Evolutionary conservation across 1,140 invertebrate species (phyloP), one percentile per base, ranked within the genome.

Genomic region (Drosophila yakuba): DNA sequence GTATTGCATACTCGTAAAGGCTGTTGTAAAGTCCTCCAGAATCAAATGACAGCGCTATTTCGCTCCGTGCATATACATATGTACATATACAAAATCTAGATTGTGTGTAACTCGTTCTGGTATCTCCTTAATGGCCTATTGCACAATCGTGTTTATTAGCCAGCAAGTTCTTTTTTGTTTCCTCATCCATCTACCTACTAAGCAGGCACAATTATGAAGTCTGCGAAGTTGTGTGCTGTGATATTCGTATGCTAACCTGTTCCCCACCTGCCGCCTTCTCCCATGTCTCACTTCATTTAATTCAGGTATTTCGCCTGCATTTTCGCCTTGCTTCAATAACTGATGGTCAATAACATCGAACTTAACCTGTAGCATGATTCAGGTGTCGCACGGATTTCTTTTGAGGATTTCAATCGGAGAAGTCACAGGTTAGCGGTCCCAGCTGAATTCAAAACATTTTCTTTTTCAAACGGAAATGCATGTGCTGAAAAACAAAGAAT

Each of bases 101-200:
- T 32, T 36, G 12, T 17, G 32, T 54, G 51, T 54, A 54, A 64
- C 60, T 63, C 43, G 60, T 63, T 63, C 23, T 35, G 25, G 17
- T 60, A 20, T 20, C 38, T 60, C 55, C 17, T 63, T 63, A 41
- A 63, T 63, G 55, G 25, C 60, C 60, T 39, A 35, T 25, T 51
- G 50, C 50, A 51, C 11, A 56, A 36, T 36, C 23, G 2, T 10
- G 28, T 51, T 50, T 51, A 28, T 32, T 43, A 28, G n/a, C 55
- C n/a, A 57, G 15, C 12, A 3, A 43, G 39, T 17, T 35, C 50
- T 52, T 38, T 23, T 38, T 58, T 3, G 25, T 58, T 58, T 58
- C 63, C 63, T 67, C 62, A 20, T 66, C 62, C 1, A 28, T 52
- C 44, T 61, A 66, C 23, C 61, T 36, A 35, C 61, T 43, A 36